Evolutionary conservation across 2,888 invertebrate genomes (phyloP).

Genomic region (Embidobia sp.): DNA sequence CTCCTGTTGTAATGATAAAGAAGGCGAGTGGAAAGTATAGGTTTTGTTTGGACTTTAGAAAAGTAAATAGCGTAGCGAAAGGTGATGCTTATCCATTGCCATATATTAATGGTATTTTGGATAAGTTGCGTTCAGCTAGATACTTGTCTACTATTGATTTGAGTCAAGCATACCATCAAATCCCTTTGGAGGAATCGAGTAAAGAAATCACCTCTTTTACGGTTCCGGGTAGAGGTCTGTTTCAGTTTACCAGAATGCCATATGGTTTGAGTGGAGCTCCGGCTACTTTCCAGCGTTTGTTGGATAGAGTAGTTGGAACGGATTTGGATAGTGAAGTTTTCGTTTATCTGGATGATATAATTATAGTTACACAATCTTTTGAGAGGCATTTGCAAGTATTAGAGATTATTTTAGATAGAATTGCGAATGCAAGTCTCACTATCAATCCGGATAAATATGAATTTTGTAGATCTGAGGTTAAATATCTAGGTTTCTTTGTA

Average conservation of each 20-base stretch:
- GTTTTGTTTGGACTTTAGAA: slow-evolving; percentile 39
- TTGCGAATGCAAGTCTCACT: slow-evolving; percentile 8
- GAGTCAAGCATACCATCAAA: slow-evolving; percentile 27
- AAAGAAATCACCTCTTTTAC: slow-evolving; percentile 33
- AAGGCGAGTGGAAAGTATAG: slow-evolving; percentile 23
- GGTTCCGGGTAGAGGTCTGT: slow-evolving; percentile 24
- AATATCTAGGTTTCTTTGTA: slow-evolving; percentile 29
- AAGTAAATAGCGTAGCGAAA: slow-evolving; percentile 20
- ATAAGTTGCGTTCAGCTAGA: slow-evolving; percentile 15
- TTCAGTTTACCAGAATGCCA: slow-evolving; percentile 29
- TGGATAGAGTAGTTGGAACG: slow-evolving; percentile 12
- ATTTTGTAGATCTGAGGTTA: slow-evolving; percentile 20
- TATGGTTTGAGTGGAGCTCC: slow-evolving; percentile 32
- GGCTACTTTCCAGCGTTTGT: slow-evolving; percentile 26
- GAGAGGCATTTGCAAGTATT: slow-evolving; percentile 31
- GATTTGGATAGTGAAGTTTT: slow-evolving; percentile 19
- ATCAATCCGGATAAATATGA: slow-evolving; percentile 18
- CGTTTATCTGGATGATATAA: slow-evolving; percentile 39
- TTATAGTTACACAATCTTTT: slow-evolving; percentile 28
- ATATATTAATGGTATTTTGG: slow-evolving; percentile 30
- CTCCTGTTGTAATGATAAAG: slow-evolving; percentile 31
- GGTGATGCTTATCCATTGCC: slow-evolving; percentile 33
- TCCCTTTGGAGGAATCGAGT: slow-evolving; percentile 24
- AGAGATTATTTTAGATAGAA: slow-evolving; percentile 10
- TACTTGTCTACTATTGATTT: slow-evolving; percentile 26